A percentile compares a stretch with the other conserved stretches of the same genome.
phyloP scores from a whole-genome alignment of 1,140 invertebrate genomes.

The Antheraea pernyi region DNA sequence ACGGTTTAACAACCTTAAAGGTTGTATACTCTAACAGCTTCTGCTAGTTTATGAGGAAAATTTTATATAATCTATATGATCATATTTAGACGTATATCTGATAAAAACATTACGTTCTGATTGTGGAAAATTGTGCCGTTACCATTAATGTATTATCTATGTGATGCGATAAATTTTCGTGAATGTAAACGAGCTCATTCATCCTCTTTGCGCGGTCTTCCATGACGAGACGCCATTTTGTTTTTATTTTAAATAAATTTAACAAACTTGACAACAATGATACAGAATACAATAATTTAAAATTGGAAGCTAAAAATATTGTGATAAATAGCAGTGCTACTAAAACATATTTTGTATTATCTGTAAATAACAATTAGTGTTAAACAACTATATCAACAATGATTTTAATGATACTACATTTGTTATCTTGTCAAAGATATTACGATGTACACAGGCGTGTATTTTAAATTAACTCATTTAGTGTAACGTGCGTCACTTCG shows the following conservation, averaged over 20 bases:
- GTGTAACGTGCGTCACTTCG: neutral
- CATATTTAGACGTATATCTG: no score
- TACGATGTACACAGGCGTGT: neutral
- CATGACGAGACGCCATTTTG: neutral
- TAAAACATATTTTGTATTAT: conserved; percentile 1
- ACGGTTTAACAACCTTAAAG: no score
- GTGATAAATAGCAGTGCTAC: neutral
- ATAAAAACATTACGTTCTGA: no score
- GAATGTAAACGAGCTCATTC: no score
- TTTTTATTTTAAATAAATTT: neutral
- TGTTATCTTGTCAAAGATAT: neutral
- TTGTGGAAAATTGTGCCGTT: no score
- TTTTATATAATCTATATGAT: no score
- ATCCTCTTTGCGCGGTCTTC: neutral
- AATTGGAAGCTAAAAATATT: neutral
- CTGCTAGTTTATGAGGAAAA: no score
- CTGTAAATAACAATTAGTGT: neutral
- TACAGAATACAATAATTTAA: neutral
- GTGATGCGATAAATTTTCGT: no score
- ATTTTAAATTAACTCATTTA: neutral
- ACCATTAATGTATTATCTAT: no score
- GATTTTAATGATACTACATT: neutral
- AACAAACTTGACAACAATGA: neutral
- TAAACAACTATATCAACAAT: neutral
- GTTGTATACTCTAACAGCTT: no score